Percentiles rank a stretch among this genome's conserved stretches.
Evolutionary conservation across 1,140 invertebrate genomes (phyloP).

Genomic region (Bombyx mandarina): DNA sequence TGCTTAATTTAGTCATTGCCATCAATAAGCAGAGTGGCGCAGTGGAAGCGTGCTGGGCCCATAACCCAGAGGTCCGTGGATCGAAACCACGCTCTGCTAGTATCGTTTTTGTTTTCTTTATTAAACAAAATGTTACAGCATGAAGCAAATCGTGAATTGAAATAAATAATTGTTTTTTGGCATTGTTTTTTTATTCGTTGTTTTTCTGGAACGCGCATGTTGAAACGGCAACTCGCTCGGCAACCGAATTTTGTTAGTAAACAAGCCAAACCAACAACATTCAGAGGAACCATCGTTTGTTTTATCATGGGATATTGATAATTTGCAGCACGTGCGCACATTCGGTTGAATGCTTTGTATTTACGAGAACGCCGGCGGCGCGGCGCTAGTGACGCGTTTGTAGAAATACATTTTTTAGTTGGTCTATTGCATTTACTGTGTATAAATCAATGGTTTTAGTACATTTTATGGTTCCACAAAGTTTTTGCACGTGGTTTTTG

Average conservation of each 20-base stretch:
- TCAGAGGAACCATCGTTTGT: slow-evolving; percentile 31
- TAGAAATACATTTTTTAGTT: not conserved
- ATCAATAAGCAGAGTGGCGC: slow-evolving; percentile 35
- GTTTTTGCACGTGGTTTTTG: too few relatives aligned
- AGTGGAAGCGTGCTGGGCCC: slow-evolving; percentile 48
- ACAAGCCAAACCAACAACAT: slow-evolving; percentile 23
- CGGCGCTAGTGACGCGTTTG: slow-evolving; percentile 3
- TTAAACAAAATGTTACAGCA: too few relatives aligned
- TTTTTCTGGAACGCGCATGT: too few relatives aligned
- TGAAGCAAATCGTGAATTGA: too few relatives aligned
- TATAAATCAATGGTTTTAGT: not conserved
- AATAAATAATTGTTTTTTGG: not conserved
- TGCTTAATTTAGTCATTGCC: not conserved
- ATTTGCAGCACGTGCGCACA: slow-evolving; percentile 46
- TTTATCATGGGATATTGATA: slow-evolving; percentile 68
- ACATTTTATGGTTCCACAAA: too few relatives aligned
- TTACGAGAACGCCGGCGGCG: slow-evolving; percentile 25
- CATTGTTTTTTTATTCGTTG: too few relatives aligned
- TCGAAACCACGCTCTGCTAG: slow-evolving; percentile 51
- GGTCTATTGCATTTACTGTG: not conserved
- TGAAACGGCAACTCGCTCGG: slow-evolving; percentile 3
- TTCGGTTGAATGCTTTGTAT: slow-evolving; percentile 20
- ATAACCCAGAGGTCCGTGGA: slow-evolving; percentile 50
- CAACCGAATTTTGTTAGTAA: slow-evolving; percentile 44
- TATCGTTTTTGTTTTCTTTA: slow-evolving; percentile 6